Base-by-base conservation (phyloP, 2,888 invertebrate species). In the Esperia sulphurella region DNA sequence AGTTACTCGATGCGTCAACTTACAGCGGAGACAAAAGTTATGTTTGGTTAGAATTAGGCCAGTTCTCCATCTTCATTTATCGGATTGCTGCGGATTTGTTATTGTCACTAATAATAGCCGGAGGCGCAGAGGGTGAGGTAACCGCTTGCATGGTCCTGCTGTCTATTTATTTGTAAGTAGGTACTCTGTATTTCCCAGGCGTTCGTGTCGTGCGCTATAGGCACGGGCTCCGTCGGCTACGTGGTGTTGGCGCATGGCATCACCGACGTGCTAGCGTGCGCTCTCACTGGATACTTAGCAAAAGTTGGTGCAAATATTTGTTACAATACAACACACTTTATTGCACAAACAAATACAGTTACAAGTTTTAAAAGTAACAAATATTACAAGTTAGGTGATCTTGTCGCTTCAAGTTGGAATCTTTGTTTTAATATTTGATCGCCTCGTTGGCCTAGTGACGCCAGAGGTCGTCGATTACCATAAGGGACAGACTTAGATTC, bases 231-330 rank as follows among this genome's bases (percentile, higher is more conserved):
- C 41, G 92, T 94, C 0, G 94, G 94, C 0, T 93, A 92, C 63
- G 92, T 93, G n/a, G 92, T 94, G 91, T 92, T 94, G 70, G 91
- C 92, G 29, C 93, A 90, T 61, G 94, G 94, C 0, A 66, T 93
- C 0, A 87, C 90, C 0, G 92, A 93, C 52, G 92, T 93, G 0
- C 55, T 92, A 2, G 92, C 92, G 13, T 93, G 93, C 30, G 76
- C 85, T 7, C 54, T 82, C 43, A 83, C 84, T 1, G 84, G 86
- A 14, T 85, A 83, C 47, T 44, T 86, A 14, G 77, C 82, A 38
- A 87, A 85, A 75, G 86, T 87, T 61, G 45, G 41, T 29, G 10
- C n/a, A n/a, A n/a, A n/a, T n/a, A n/a, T n/a, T n/a, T n/a, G n/a
- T n/a, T n/a, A n/a, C n/a, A n/a, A n/a, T n/a, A n/a, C n/a, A n/a